Evolutionary conservation across 1,140 invertebrate genomes (phyloP), one percentile per base, ranked within the genome.

Genomic region (Antheraea pernyi): DNA sequence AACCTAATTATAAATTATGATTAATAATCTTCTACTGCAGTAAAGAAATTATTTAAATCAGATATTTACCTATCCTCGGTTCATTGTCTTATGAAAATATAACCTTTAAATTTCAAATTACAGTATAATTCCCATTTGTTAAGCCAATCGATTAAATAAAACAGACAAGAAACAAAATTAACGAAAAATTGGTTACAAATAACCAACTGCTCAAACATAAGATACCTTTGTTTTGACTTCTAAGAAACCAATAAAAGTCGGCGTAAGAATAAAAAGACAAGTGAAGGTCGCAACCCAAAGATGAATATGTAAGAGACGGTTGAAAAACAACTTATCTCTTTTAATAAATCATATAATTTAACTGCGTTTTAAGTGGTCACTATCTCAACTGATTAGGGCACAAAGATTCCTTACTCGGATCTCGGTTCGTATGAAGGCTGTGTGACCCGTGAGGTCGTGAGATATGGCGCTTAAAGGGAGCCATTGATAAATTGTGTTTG

Each of bases 261-360:
- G 46, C 46, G 59, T 61, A 61, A 22, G 30, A 64, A 19, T 64
- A 37, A 64, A 42, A 64, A 64, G 37, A n/a, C 30, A 64, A 46
- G 46, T 19, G 39, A 65, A 65, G 39, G 64, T 65, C 64, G 39
- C 39, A 48, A 65, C 64, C 64, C 39, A 22, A 19, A 65, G 46
- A 65, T 18, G 16, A 48, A 42, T 65, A 65, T 19, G 22, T 30
- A 48, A 48, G 19, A 39, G n/a, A 18, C 39, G 64, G n/a, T 65
- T 46, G 64, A 65, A 65, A 64, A 65, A 65, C 39, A 65, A 19
- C 39, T 53, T 65, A 65, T 65, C 64, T 48, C 9, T 53, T 16
- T 18, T 7, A 48, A 65, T 65, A 65, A 65, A 65, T 65, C 64
- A 65, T 65, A 65, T 65, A 46, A 65, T 39, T 65, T 65, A 48